Evolutionary conservation across 2,113 vertebrate species (phyloP).

Genomic region (Protomyctophum bolini): DNA sequence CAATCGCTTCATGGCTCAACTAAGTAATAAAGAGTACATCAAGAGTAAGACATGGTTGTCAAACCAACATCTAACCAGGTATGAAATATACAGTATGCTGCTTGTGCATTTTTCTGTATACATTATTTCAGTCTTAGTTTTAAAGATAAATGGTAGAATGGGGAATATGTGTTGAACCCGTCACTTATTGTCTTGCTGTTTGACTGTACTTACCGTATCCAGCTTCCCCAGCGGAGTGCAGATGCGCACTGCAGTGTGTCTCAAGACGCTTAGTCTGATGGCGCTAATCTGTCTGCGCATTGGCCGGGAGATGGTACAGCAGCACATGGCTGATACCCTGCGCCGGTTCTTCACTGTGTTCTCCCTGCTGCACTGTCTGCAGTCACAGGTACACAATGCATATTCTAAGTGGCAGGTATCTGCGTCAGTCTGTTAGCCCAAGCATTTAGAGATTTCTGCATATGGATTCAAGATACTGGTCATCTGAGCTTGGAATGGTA

Average conservation of each 20-base stretch:
- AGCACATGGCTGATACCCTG: constrained; percentile 91
- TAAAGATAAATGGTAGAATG: neutral
- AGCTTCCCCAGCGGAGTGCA: constrained; percentile 96
- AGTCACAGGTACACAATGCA: constrained; percentile 72
- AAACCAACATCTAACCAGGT: too few relatives aligned
- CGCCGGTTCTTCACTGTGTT: constrained; percentile 89
- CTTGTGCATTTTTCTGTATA: too few relatives aligned
- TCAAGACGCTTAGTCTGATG: constrained; percentile 94
- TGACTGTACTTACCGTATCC: constrained; percentile 23
- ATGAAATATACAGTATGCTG: too few relatives aligned
- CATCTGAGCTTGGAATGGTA: too few relatives aligned
- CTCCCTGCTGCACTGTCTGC: constrained; percentile 84
- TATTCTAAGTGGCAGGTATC: neutral
- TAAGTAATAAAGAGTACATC: too few relatives aligned
- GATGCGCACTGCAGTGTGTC: constrained; percentile 88
- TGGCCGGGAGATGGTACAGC: constrained; percentile 96
- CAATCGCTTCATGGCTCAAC: too few relatives aligned
- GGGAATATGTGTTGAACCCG: neutral
- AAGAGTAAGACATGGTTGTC: too few relatives aligned
- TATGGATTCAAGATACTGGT: too few relatives aligned
- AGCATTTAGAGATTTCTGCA: too few relatives aligned
- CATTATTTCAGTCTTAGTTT: neutral
- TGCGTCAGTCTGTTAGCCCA: too few relatives aligned
- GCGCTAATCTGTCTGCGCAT: constrained; percentile 95
- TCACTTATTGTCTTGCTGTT: constrained; percentile 28